Evolutionary conservation across 2,888 invertebrate species (phyloP).

Genomic region (Onchidella celtica): DNA sequence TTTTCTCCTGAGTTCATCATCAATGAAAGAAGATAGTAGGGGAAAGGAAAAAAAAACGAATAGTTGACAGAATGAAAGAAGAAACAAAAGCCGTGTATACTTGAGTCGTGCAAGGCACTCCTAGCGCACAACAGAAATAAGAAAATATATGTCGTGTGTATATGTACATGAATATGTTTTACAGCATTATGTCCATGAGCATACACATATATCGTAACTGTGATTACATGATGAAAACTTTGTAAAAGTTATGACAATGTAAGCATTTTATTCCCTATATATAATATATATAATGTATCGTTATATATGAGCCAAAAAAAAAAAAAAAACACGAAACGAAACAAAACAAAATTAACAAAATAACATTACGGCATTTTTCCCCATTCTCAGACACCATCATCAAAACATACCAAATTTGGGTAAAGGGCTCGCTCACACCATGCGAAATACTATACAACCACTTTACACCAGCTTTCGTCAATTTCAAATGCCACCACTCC

Average conservation of each 20-base stretch:
- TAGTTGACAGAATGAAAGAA: slow-evolving; percentile 7
- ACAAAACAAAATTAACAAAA: too few species aligned
- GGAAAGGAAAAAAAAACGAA: slow-evolving; percentile 3
- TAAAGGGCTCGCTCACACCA: too few species aligned
- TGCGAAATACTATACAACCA: too few species aligned
- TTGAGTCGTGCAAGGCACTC: slow-evolving; percentile 46
- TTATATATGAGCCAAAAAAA: too few species aligned
- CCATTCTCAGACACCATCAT: too few species aligned
- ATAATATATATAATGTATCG: too few species aligned
- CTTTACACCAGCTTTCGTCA: too few species aligned
- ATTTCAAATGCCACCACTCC: too few species aligned
- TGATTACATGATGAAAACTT: background rate
- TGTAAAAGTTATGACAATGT: background rate
- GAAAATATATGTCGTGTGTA: slow-evolving; percentile 33
- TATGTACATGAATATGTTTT: slow-evolving; percentile 30
- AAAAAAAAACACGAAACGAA: too few species aligned
- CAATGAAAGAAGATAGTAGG: background rate
- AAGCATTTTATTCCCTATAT: background rate
- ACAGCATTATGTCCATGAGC: slow-evolving; percentile 8
- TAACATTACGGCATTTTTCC: too few species aligned
- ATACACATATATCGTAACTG: background rate
- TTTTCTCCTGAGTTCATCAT: slow-evolving; percentile 6
- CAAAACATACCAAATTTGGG: too few species aligned
- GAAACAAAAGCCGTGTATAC: slow-evolving; percentile 16
- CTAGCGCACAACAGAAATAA: slow-evolving; percentile 42